Conservation (phyloP, 2,888 invertebrate species). For the Phorcus lineatus region DNA sequence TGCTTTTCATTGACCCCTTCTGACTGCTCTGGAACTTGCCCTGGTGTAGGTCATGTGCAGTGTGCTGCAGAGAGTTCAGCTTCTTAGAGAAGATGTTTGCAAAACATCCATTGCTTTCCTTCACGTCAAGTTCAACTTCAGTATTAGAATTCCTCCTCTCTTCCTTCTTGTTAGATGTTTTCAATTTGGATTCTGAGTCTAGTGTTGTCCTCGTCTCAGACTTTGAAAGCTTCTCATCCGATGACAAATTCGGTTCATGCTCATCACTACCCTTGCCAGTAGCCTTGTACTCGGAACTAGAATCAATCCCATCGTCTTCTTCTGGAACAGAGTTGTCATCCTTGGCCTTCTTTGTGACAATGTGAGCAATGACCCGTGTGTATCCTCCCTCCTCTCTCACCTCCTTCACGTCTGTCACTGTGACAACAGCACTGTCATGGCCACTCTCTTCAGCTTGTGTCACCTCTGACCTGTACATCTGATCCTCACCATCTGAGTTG, state of each 20-base stretch:
- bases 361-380: conserved; percentile 38
- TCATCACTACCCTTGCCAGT: neutral
- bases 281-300: neutral
- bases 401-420: conserved; percentile 37
- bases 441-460: conserved; percentile 19
- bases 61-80: conserved; percentile 37
- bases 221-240: neutral
- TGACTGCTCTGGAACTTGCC: conserved; percentile 14
- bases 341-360: conserved; percentile 19
- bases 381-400: conserved; percentile 38
- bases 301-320: conserved; percentile 18
- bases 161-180: neutral
- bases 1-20: conserved; percentile 24
- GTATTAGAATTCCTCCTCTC: neutral
- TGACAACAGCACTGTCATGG: conserved; percentile 24
- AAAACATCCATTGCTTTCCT: conserved; percentile 53
- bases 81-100: conserved; percentile 59
- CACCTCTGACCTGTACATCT: neutral
- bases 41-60: neutral
- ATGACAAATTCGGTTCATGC: neutral
- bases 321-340: conserved; percentile 10
- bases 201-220: neutral
- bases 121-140: conserved; percentile 6
- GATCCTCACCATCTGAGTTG: conserved; percentile 29
- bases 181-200: neutral